Evolutionary conservation across 2,797 vertebrate genomes (phyloP).

Genomic region (Hypotaenidia philippensis): DNA sequence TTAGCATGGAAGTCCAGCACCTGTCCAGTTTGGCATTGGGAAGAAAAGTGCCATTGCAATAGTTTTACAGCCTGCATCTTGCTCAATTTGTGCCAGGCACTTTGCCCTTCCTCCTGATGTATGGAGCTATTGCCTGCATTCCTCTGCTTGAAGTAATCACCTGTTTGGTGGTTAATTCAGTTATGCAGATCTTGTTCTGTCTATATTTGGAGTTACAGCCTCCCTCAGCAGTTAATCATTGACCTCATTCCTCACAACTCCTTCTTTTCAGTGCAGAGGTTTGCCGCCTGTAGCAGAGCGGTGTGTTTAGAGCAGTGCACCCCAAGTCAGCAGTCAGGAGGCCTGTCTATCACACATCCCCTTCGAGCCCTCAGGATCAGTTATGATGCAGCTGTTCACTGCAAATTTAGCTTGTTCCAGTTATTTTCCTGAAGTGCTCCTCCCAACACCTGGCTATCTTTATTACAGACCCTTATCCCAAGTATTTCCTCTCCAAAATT

Average conservation of each 20-base stretch:
- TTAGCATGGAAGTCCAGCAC: background rate
- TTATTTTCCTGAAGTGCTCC: background rate
- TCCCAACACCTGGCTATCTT: background rate
- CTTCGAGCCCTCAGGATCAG: rapidly evolving
- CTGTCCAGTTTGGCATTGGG: background rate
- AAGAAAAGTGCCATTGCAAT: background rate
- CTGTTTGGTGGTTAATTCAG: background rate
- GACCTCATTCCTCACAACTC: background rate
- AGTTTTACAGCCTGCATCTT: background rate
- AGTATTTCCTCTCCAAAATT: background rate
- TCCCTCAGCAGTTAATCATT: background rate
- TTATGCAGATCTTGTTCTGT: background rate
- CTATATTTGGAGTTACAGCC: background rate
- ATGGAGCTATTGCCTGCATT: background rate
- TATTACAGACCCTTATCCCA: background rate
- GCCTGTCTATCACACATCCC: background rate
- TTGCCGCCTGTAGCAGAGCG: rapidly evolving
- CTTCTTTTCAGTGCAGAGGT: background rate
- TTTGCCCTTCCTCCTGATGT: background rate
- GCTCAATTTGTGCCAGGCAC: background rate
- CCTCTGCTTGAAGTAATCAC: background rate
- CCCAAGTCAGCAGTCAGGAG: background rate
- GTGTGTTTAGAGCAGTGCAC: background rate
- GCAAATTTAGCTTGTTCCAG: background rate
- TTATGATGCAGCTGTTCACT: background rate